Conservation (phyloP, 23 tunicate species). For the Diplosoma virens region DNA sequence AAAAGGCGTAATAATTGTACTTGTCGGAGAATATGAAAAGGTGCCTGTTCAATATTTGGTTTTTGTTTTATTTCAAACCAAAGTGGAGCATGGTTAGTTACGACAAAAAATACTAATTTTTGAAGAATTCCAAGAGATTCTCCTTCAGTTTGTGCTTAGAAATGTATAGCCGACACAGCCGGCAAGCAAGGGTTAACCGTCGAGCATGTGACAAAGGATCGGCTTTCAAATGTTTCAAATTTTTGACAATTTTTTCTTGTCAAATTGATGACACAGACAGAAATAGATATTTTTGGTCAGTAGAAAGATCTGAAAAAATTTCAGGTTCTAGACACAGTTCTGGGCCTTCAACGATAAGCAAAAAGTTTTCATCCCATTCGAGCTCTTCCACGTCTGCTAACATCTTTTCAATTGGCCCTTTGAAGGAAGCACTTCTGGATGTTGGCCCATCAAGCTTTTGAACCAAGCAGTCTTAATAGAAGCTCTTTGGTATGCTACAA, state of each 20-base stretch:
- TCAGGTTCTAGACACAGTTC: background rate
- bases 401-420: constrained; percentile 15
- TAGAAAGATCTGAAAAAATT: constrained; percentile 13
- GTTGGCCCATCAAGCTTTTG: constrained; percentile 23
- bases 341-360: background rate
- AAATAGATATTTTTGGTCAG: constrained; percentile 13
- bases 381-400: background rate
- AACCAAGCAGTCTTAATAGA: background rate
- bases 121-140: no score
- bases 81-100: constrained; percentile 6
- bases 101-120: no score
- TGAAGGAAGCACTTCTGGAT: constrained; percentile 11
- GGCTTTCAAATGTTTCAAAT: constrained; percentile 8
- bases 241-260: background rate
- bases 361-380: constrained; percentile 14
- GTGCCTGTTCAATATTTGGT: constrained; percentile 1
- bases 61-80: no score
- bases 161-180: constrained; percentile 1
- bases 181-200: background rate
- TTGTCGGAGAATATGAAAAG: constrained; percentile 14
- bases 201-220: constrained; percentile 5
- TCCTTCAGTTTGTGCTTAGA: background rate
- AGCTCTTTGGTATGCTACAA: constrained; percentile 21
- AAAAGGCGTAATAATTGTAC: constrained; percentile 6
- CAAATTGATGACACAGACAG: constrained; percentile 2